Evolutionary conservation across 2,113 vertebrate species (phyloP), one percentile per base, ranked within the genome.

Genomic region (Nyctereutes procyonoides): DNA sequence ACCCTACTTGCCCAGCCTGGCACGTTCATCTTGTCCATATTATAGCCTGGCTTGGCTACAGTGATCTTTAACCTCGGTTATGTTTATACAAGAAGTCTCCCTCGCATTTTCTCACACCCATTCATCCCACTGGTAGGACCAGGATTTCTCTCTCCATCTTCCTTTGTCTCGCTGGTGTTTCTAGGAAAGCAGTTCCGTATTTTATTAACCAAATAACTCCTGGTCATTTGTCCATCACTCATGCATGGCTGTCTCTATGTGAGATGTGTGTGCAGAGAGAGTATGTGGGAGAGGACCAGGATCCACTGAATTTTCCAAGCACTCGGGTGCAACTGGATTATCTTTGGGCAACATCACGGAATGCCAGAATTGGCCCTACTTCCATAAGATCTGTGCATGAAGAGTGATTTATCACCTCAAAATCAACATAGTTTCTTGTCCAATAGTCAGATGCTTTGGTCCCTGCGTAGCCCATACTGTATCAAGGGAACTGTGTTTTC

Each of bases 41-140:
- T 71, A 67, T 30, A 60, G 58, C 55, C 88, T 30, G 67, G 38
- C 92, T 48, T 26, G 20, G 48, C 87, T 17, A 15, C 32, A 24
- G 7, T 53, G 67, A 84, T 13, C 88, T 88, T 90, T 88, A 48
- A 88, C 88, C 94, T 88, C 51, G 1, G 17, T 38, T 17, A 5
- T 95, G 81, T 96, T 89, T 77, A 80, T 62, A 24, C 48, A 79
- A 65, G n/a, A 79, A 58, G n/a, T 48, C 48, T 60, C 63, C 88
- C 58, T 93, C 1, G 3, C 32, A 20, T 58, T 96, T 96, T 94
- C 95, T 95, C 95, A 97, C 81, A 89, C 69, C 67, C 93, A 55
- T 87, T 92, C 95, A 60, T 84, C 51, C 79, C 53, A 58, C 56
- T 19, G 8, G 10, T 58, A 76, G 89, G 74, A 71, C 60, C 43